phyloP scores from a whole-genome alignment of 64 coral and sea anemone genomes.

The Montipora foliosa region DNA sequence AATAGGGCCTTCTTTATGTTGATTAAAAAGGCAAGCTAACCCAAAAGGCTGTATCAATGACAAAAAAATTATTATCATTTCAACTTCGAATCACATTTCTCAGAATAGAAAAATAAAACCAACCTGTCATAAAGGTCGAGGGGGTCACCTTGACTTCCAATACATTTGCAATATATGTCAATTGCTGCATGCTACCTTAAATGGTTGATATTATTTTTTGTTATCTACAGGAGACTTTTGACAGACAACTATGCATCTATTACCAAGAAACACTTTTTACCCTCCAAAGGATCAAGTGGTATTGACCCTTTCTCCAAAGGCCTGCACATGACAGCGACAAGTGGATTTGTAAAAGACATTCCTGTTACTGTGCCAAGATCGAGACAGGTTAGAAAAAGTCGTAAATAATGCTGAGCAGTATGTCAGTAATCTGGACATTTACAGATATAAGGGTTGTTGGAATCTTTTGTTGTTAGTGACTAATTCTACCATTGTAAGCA shows the following conservation, averaged over 20 bases:
- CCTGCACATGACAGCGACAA: constrained; percentile 79
- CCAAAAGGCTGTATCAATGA: too few species aligned
- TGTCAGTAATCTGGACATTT: neutral
- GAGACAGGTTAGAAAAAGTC: constrained; percentile 49
- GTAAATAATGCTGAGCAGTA: neutral
- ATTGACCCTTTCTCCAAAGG: constrained; percentile 90
- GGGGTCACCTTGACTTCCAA: too few species aligned
- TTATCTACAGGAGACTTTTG: constrained; percentile 59
- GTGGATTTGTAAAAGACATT: constrained; percentile 98
- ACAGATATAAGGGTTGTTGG: too few species aligned
- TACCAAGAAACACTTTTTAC: constrained; percentile 95
- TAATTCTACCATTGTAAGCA: too few species aligned
- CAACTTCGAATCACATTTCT: too few species aligned
- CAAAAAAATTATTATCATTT: too few species aligned
- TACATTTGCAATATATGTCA: too few species aligned
- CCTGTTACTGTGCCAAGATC: constrained; percentile 93
- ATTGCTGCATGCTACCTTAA: too few species aligned
- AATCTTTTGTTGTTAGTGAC: too few species aligned
- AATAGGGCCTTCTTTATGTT: neutral
- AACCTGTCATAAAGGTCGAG: too few species aligned
- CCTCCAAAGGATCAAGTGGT: constrained; percentile 89
- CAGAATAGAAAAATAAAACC: too few species aligned
- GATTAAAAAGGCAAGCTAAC: too few species aligned
- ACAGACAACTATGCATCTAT: constrained; percentile 94
- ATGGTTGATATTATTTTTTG: neutral